A percentile compares a stretch with the other conserved stretches of the same genome.
These are phyloP conservation scores for Patella pellucida DNA, from an alignment of 2,888 invertebrate genomes.

Conservation along the genomic window DNA sequence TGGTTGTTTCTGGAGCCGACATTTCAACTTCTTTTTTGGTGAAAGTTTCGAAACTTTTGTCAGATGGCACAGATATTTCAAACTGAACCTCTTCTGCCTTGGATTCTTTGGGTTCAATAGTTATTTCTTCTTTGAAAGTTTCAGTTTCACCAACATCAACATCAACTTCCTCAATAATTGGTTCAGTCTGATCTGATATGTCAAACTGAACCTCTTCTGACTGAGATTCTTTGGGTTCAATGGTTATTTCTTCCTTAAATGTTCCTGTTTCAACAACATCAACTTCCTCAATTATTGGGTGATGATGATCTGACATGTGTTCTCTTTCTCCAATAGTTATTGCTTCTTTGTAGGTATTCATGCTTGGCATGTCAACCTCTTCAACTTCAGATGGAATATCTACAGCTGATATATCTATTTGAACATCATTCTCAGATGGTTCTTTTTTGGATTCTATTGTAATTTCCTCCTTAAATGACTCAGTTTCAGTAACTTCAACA, in stretches of 20 bases:
- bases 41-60: not conserved
- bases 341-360: not conserved
- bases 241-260: slow-evolving; percentile 3
- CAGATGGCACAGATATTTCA: not conserved
- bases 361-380: slow-evolving; percentile 9
- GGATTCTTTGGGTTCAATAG: not conserved
- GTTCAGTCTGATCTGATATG: slow-evolving; percentile 10
- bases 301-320: too few relatives aligned
- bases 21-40: too few relatives aligned
- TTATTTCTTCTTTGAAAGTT: slow-evolving; percentile 13
- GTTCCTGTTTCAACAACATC: not conserved
- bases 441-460: too few relatives aligned
- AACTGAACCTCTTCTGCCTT: not conserved
- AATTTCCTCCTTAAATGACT: not conserved
- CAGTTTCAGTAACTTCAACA: not conserved
- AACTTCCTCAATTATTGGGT: not conserved
- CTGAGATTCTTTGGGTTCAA: too few relatives aligned
- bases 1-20: too few relatives aligned
- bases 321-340: too few relatives aligned
- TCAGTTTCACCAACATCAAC: too few relatives aligned
- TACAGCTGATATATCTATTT: too few relatives aligned
- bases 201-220: not conserved
- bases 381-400: not conserved
- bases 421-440: too few relatives aligned
- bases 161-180: slow-evolving; percentile 20